Evolutionary conservation across 2,113 vertebrate species (phyloP).

Genomic region (Nerophis lumbriciformis): DNA sequence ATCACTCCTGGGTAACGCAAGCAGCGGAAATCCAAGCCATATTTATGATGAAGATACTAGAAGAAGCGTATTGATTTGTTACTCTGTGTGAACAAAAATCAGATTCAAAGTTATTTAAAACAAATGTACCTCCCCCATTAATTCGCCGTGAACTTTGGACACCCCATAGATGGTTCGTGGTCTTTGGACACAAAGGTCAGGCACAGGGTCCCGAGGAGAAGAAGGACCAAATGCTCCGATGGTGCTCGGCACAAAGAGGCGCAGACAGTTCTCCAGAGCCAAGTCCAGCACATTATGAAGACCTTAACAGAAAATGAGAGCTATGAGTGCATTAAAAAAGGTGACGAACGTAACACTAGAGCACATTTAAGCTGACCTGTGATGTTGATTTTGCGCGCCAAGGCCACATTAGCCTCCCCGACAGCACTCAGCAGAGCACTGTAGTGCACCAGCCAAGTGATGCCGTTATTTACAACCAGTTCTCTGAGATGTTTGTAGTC

Average conservation of each 20-base stretch:
- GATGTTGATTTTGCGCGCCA: conserved; percentile 75
- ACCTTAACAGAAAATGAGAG: conserved; percentile 46
- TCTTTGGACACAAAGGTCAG: conserved; percentile 74
- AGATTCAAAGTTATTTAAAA: neutral
- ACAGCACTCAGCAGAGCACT: conserved; percentile 73
- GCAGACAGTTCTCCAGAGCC: conserved; percentile 72
- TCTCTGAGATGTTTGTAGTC: conserved; percentile 73
- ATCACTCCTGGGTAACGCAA: conserved; percentile 74
- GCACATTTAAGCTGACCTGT: conserved; percentile 57
- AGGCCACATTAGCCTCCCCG: conserved; percentile 70
- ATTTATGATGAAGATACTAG: conserved; percentile 76
- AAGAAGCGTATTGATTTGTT: neutral
- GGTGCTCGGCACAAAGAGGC: conserved; percentile 76
- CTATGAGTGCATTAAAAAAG: neutral
- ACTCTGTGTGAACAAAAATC: neutral
- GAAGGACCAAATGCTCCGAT: conserved; percentile 75
- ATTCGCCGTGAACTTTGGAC: conserved; percentile 75
- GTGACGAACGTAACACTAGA: neutral
- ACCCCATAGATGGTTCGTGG: conserved; percentile 76
- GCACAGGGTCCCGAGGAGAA: conserved; percentile 72
- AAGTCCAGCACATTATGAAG: conserved; percentile 75
- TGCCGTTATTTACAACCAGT: conserved; percentile 68
- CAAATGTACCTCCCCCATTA: conserved; percentile 72
- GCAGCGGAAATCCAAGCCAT: conserved; percentile 74
- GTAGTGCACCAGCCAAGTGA: conserved; percentile 76